A percentile compares a stretch with the other conserved stretches of the same genome.
Conservation (phyloP, 2,113 vertebrate species). For the Orthonyx spaldingii region DNA sequence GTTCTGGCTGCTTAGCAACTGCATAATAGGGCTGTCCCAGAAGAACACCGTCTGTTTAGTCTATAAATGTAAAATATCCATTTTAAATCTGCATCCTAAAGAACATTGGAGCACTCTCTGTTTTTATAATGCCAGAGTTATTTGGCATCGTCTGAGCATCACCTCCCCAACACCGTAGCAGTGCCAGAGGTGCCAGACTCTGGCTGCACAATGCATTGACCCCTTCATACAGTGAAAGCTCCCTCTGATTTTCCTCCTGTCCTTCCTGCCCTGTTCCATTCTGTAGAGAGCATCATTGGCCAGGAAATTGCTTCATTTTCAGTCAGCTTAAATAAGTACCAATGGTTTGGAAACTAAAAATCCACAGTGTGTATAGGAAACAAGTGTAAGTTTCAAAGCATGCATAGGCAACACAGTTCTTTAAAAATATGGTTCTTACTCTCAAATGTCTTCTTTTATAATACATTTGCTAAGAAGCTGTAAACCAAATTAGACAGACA, state of each 20-base stretch:
- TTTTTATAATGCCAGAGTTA: background rate
- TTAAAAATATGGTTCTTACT: background rate
- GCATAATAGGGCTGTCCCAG: background rate
- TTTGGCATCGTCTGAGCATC: background rate
- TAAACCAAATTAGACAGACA: background rate
- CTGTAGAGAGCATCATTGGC: background rate
- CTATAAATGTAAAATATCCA: background rate
- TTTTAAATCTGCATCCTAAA: background rate
- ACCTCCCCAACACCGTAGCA: background rate
- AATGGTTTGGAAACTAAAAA: background rate
- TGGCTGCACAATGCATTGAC: background rate
- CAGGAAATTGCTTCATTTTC: background rate
- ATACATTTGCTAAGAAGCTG: background rate
- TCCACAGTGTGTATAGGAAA: background rate
- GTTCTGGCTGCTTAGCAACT: slow-evolving; percentile 13
- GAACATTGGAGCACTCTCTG: background rate
- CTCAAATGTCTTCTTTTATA: background rate
- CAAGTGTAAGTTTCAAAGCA: background rate
- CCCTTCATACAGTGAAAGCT: background rate
- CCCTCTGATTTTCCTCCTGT: background rate
- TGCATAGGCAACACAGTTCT: background rate
- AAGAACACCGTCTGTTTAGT: background rate
- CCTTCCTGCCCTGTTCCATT: background rate
- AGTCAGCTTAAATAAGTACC: background rate
- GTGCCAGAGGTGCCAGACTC: background rate